Evolutionary conservation across 1,140 invertebrate genomes (phyloP).

Genomic region (Eupeodes corollae): DNA sequence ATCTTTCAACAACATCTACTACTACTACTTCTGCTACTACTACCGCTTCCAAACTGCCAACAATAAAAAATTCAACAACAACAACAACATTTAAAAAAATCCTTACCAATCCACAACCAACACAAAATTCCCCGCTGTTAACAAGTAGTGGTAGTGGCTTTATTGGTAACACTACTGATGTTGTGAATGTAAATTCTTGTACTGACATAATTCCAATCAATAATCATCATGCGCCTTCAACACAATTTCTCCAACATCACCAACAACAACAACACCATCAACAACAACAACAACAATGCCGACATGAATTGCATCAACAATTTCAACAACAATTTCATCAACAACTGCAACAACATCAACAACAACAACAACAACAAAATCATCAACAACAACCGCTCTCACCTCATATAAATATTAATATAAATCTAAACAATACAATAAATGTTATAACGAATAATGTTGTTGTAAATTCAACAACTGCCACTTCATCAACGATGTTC

Average conservation of each 20-base stretch:
- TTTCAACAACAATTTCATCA: conserved; percentile 1
- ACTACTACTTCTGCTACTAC: conserved; percentile 6
- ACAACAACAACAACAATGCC: conserved; percentile 12
- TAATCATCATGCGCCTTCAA: conserved; percentile 20
- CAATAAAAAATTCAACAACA: conserved; percentile 13
- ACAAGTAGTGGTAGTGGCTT: conserved; percentile 26
- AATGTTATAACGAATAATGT: no score
- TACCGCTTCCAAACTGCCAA: no score
- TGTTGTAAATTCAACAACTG: no score
- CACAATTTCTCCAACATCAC: conserved; percentile 12
- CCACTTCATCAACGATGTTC: conserved; percentile 10
- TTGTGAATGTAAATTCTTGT: conserved; percentile 39
- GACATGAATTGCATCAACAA: conserved; percentile 7
- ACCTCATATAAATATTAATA: conserved; percentile 3
- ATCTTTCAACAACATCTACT: conserved; percentile 13
- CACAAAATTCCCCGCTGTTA: conserved; percentile 4
- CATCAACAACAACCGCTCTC: background rate
- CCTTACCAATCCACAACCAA: conserved; percentile 16
- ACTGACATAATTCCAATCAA: conserved; percentile 31
- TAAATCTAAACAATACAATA: background rate
- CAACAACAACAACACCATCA: no score
- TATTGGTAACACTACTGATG: conserved; percentile 19
- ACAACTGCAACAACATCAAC: conserved; percentile 5
- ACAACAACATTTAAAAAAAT: conserved; percentile 33
- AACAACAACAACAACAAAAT: conserved; percentile 1